Evolutionary conservation across 2,888 invertebrate species (phyloP), one percentile per base, ranked within the genome.

Genomic region (Salticus scenicus): DNA sequence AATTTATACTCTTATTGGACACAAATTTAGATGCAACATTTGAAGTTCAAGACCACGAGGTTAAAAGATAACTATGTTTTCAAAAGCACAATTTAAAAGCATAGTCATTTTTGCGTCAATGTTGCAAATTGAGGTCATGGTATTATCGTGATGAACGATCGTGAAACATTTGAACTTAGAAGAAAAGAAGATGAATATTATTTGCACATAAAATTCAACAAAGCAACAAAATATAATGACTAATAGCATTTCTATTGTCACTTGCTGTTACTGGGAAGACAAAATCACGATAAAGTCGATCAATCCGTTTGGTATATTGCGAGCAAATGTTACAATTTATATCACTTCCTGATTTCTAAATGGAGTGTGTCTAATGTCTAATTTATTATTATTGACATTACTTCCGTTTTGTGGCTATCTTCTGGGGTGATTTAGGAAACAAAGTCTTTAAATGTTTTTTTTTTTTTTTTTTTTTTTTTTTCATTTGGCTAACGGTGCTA

Each of bases 31-130:
- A n/a, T n/a, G n/a, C 41, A 42, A 69, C 33, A 28, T 76, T 63
- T 83, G 63, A 77, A 83, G 83, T 83, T 83, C 83, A 83, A 69
- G 83, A 63, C 24, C 77, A 42, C 14, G 42, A 28, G 77, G 77
- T 73, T 66, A 73, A 41, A 33, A 24, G 28, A 28, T 71, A 73
- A 71, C 67, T 27, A 57, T 67, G 24, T 72, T 77, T 51, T 67
- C 64, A 72, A 33, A 82, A 76, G 10, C 73, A 10, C 41, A 30
- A 82, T 33, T 8, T 17, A 24, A 67, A 73, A 20, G 30, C 72
- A 30, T 71, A 77, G 67, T 77, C 51, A 77, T 63, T 73, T 66
- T 73, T 77, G 77, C 77, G 67, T 73, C 77, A 70, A 51, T 72
- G n/a, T 28, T 27, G 28, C 57, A 57, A 41, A 83, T 77, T 72